Evolutionary conservation across 2,797 vertebrate species (phyloP), one percentile per base, ranked within the genome.

Genomic region (Taenioides sp.): DNA sequence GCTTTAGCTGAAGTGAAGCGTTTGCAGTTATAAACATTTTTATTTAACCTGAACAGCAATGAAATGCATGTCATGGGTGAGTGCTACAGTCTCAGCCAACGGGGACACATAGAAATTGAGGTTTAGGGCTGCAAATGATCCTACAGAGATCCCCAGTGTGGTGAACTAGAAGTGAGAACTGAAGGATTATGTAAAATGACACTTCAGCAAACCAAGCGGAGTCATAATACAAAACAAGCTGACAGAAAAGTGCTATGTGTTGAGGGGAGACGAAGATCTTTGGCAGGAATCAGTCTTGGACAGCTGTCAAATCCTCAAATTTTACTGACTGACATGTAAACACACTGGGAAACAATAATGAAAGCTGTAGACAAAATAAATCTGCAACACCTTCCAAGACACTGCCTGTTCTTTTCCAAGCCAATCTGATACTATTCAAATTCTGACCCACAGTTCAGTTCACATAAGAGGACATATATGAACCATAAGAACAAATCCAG

Each of bases 71-170:
- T 76, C 62, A 69, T 18, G 23, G 67, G 74, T 34, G 22, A 17
- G 57, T 9, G 49, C 31, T 57, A 4, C 16, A 31, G 65, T 77
- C 63, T 68, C 6, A 0, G 40, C 76, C 74, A 73, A 76, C 76
- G 70, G 77, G 80, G 76, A 84, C 47, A 67, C 49, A 67, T 76
- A 22, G 79, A 73, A 87, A 74, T 52, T 65, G 57, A 79, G 72
- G 74, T 64, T 78, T 27, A 74, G 84, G 64, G 69, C 78, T 67
- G 66, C 62, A 74, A 60, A 79, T 71, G 78, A 80, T 50, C 59
- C 18, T 62, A 60, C 59, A 69, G 16, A 43, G 18, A 76, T 40
- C 74, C 73, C 77, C 74, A 50, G 78, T 73, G 79, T 22, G 9
- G 18, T 18, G 16, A 20, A 74, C 82, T 52, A 78, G 10, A 1